These are phyloP conservation scores for Antheraea mylitta DNA, from an alignment of 1,140 invertebrate genomes.

Conservation along the genomic window DNA sequence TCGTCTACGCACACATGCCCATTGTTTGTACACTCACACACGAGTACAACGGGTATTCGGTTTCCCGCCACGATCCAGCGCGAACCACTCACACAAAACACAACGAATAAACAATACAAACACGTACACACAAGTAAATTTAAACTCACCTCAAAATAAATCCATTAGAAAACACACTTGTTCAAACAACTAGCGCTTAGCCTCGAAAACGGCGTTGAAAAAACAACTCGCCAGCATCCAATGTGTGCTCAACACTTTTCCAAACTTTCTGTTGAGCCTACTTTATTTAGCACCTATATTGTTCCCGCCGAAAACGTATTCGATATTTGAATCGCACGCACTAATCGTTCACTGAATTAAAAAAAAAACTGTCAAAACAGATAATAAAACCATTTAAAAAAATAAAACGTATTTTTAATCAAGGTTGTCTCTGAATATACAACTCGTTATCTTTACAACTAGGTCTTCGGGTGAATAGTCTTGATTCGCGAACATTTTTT, in stretches of 20 bases:
- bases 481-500: constrained; percentile 46
- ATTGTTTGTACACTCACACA: constrained; percentile 70
- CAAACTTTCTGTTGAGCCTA: constrained; percentile 69
- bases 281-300: constrained; percentile 43
- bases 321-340: constrained; percentile 25
- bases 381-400: background rate
- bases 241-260: constrained; percentile 73
- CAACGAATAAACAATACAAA: constrained; percentile 75
- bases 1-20: constrained; percentile 49
- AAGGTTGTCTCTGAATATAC: constrained; percentile 29
- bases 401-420: constrained; percentile 14
- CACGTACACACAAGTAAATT: constrained; percentile 77
- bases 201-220: constrained; percentile 77
- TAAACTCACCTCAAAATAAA: constrained; percentile 79
- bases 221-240: constrained; percentile 68
- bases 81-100: constrained; percentile 75
- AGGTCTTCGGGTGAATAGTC: constrained; percentile 37
- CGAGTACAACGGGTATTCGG: constrained; percentile 59
- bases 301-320: constrained; percentile 55
- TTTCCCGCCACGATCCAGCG: constrained; percentile 75
- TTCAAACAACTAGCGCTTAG: constrained; percentile 78
- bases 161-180: constrained; percentile 79
- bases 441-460: constrained; percentile 36
- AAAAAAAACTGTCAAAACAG: constrained; percentile 19
- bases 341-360: constrained; percentile 26